Conservation (phyloP, 1,140 invertebrate species). For the Rhagoletis pomonella region DNA sequence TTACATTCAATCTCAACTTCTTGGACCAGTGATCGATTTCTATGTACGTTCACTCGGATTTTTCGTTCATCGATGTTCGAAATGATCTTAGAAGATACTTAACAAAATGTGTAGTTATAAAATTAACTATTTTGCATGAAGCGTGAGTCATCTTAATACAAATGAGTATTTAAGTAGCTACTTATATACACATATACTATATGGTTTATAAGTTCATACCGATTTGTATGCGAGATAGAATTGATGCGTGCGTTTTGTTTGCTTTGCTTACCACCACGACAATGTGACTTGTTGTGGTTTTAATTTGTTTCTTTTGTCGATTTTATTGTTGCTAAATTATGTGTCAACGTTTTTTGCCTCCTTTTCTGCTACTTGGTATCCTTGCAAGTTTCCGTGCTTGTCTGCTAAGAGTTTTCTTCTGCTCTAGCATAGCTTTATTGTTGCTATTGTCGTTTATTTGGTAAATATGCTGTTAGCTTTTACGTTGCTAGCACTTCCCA, state of each 20-base stretch:
- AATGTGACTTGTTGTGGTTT: slow-evolving; percentile 27
- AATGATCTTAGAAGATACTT: no score
- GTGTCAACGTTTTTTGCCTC: slow-evolving; percentile 10
- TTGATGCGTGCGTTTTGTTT: not conserved
- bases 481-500: slow-evolving; percentile 13
- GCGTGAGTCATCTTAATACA: no score
- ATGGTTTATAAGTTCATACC: not conserved
- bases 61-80: no score
- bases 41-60: no score
- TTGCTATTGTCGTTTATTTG: not conserved
- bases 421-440: not conserved
- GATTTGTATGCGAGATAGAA: not conserved
- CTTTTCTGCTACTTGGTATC: not conserved
- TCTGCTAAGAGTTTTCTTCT: not conserved
- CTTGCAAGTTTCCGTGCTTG: not conserved
- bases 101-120: no score
- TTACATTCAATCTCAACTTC: no score
- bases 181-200: not conserved
- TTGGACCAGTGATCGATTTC: no score
- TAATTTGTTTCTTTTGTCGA: slow-evolving; percentile 21
- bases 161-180: no score
- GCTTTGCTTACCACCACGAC: not conserved
- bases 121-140: no score
- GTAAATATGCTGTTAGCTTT: not conserved
- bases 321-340: slow-evolving; percentile 37